phyloP scores from a whole-genome alignment of 2,797 vertebrate genomes.

The Acanthurus leucopareius region DNA sequence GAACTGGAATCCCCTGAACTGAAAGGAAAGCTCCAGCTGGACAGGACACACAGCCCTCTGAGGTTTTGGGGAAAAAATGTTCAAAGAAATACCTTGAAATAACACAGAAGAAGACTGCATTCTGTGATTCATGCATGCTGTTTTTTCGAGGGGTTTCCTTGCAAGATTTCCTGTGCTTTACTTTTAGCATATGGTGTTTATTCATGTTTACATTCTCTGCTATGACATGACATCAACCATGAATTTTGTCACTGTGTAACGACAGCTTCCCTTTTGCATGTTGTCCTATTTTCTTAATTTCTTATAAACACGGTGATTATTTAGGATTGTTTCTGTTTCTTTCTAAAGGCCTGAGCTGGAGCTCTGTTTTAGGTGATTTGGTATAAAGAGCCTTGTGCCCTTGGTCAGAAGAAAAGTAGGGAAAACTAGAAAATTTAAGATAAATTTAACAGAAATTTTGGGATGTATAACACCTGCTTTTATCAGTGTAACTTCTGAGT shows the following conservation, averaged over 20 bases:
- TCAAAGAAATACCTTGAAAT: slow-evolving; percentile 32
- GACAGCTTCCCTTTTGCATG: neutral
- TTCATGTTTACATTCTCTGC: neutral
- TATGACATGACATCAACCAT: neutral
- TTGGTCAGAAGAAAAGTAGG: neutral
- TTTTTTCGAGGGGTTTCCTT: neutral
- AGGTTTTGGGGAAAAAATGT: slow-evolving; percentile 9
- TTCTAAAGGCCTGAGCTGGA: neutral
- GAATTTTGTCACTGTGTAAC: neutral
- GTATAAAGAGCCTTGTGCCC: neutral
- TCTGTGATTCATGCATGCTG: neutral
- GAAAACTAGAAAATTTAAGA: neutral
- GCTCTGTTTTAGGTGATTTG: neutral
- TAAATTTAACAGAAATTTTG: neutral
- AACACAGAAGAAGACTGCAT: slow-evolving; percentile 31
- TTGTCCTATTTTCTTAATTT: neutral
- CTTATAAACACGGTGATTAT: neutral
- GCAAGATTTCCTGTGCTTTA: neutral
- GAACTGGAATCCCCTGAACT: slow-evolving; percentile 53
- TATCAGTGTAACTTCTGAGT: neutral
- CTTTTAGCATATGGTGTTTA: neutral
- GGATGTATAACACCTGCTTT: neutral
- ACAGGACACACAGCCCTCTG: slow-evolving; percentile 15
- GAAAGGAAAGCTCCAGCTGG: slow-evolving; percentile 30
- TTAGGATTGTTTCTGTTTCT: neutral